Evolutionary conservation across 2,888 invertebrate species (phyloP).

Genomic region (Trichopria drosophilae): DNA sequence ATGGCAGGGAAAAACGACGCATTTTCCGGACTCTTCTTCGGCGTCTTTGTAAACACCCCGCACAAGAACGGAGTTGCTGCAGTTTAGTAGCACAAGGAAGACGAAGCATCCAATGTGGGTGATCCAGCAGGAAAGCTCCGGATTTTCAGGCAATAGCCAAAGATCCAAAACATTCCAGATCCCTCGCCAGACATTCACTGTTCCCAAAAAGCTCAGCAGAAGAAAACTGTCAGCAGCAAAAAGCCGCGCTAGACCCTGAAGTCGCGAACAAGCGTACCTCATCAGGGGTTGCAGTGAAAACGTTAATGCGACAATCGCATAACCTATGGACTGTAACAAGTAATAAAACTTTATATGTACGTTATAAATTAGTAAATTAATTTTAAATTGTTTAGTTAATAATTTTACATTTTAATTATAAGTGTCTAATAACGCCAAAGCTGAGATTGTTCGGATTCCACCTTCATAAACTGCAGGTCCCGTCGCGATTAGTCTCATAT

Average conservation of each 20-base stretch:
- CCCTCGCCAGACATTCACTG: constrained; percentile 87
- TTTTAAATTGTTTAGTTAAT: no score
- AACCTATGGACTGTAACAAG: constrained; percentile 76
- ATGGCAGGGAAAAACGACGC: constrained; percentile 82
- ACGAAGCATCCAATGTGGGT: constrained; percentile 76
- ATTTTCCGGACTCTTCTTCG: constrained; percentile 79
- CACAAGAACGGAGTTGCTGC: constrained; percentile 84
- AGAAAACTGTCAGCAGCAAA: constrained; percentile 77
- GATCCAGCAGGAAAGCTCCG: constrained; percentile 77
- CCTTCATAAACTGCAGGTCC: no score
- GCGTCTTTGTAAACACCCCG: constrained; percentile 87
- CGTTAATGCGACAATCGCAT: constrained; percentile 71
- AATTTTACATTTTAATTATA: no score
- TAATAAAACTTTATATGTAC: no score
- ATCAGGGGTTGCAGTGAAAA: constrained; percentile 76
- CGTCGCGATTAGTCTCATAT: no score
- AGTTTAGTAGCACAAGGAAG: constrained; percentile 77
- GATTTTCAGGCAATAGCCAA: constrained; percentile 72
- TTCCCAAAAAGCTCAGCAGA: constrained; percentile 75
- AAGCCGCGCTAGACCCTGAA: constrained; percentile 70
- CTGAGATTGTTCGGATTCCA: no score
- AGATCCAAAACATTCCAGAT: constrained; percentile 81
- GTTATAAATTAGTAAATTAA: no score
- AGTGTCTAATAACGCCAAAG: no score
- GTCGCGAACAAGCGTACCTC: constrained; percentile 70